Evolutionary conservation across 2,797 vertebrate species (phyloP).

Genomic region (Neosalanx taihuensis): DNA sequence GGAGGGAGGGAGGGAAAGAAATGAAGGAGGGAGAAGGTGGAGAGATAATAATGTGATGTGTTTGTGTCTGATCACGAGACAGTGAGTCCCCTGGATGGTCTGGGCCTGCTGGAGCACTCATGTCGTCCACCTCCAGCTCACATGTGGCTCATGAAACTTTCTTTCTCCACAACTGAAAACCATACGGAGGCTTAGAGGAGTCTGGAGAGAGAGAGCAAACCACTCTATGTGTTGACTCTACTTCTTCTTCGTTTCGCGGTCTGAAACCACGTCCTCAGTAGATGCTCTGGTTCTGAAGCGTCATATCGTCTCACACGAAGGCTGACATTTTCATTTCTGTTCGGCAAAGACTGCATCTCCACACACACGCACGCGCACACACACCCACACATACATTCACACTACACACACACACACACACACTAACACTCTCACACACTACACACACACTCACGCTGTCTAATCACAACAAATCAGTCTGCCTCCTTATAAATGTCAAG

Average conservation of each 20-base stretch:
- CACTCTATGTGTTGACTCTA: too few relatives aligned
- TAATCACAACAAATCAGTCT: slow-evolving; percentile 57
- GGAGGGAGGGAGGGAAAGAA: slow-evolving; percentile 10
- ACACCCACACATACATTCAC: slow-evolving; percentile 19
- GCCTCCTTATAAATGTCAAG: slow-evolving; percentile 66
- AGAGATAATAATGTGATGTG: slow-evolving; percentile 14
- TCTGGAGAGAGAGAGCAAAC: too few relatives aligned
- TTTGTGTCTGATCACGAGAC: not conserved
- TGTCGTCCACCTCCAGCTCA: too few relatives aligned
- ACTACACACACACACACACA: not conserved
- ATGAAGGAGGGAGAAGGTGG: not conserved
- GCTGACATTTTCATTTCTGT: slow-evolving; percentile 4
- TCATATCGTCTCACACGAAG: not conserved
- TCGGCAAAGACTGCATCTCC: not conserved
- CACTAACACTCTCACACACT: not conserved
- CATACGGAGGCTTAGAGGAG: too few relatives aligned
- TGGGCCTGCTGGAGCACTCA: too few relatives aligned
- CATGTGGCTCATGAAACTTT: too few relatives aligned
- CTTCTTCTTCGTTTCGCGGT: too few relatives aligned
- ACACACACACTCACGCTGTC: slow-evolving; percentile 15
- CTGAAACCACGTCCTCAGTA: not conserved
- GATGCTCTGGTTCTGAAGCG: not conserved
- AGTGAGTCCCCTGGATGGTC: not conserved
- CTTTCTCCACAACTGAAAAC: too few relatives aligned
- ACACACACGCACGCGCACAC: slow-evolving; percentile 15